Evolutionary conservation across 2,113 vertebrate species (phyloP).

Genomic region (Ailuropoda melanoleuca): DNA sequence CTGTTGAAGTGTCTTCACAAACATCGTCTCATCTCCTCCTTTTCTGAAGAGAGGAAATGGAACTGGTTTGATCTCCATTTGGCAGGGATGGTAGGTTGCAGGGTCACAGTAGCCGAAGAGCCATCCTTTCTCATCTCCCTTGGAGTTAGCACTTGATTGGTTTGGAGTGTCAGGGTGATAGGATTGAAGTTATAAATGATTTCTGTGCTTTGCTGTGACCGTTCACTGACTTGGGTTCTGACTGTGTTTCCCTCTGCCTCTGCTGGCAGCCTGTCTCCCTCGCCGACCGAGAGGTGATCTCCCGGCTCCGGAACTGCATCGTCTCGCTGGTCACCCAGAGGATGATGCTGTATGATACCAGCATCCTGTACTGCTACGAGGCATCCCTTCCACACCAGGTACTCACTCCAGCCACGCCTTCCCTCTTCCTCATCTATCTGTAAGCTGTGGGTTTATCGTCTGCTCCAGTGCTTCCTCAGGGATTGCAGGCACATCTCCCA

Average conservation of each 20-base stretch:
- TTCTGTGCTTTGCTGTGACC: not conserved
- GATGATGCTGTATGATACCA: slow-evolving; percentile 95
- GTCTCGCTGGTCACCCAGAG: slow-evolving; percentile 91
- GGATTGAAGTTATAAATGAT: not conserved
- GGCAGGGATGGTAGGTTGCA: not conserved
- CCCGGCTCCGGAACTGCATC: slow-evolving; percentile 95
- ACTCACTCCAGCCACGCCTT: not conserved
- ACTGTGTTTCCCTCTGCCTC: not conserved
- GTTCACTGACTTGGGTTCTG: not conserved
- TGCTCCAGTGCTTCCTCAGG: not conserved
- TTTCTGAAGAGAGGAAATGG: not conserved
- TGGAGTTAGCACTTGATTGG: not conserved
- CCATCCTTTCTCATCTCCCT: not conserved
- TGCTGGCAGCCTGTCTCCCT: slow-evolving; percentile 88
- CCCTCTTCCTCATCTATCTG: not conserved
- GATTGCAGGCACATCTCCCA: rapidly evolving
- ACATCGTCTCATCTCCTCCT: not conserved
- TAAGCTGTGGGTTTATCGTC: rapidly evolving
- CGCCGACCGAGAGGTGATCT: slow-evolving; percentile 95
- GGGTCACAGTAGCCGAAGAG: not conserved
- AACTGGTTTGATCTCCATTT: not conserved
- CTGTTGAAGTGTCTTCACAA: not conserved
- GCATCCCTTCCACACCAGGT: slow-evolving; percentile 95
- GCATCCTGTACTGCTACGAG: slow-evolving; percentile 97
- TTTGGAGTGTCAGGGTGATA: not conserved